Base-by-base conservation (phyloP, 2,113 vertebrate genomes). In the Cnemophilus loriae region DNA sequence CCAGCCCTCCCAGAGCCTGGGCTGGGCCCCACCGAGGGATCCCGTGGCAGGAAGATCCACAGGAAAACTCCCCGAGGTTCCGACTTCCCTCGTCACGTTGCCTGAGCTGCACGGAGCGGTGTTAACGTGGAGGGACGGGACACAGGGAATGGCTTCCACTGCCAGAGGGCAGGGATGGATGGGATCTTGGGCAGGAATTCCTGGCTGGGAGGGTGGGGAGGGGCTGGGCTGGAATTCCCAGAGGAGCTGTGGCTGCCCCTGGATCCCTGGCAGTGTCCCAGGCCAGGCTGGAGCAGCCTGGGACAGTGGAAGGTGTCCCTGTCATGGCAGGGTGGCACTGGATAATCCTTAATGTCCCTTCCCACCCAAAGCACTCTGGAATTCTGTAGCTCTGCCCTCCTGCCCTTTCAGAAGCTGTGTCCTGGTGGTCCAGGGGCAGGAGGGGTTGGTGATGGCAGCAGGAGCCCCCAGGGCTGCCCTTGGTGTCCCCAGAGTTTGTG, bases 51-150 rank as follows among this genome's bases (percentile, higher is more conserved):
- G 21, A 39, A 22, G 41, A 28, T 30, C 24, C 70, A 17, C 4
- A 8, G 76, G 55, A 60, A 52, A 26, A 3, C 27, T 55, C 42
- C 6, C 24, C 2, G 55, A 14, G 30, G 55, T 27, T 23, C 1
- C 0, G 9, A 5, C 9, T 65, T 41, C 42, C 61, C 50, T 26
- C 0, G 2, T 39, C 7, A 2, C 1, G 2, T 16, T 28, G n/a
- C 26, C 21, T 3, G 46, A 10, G 4, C 6, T 0, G 3, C 1
- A 0, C 15, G 1, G 22, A 16, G 52, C 5, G 0, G 27, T 1
- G 26, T 50, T 42, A 22, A 8, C 18, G 0, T 2, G 26, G 24
- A 28, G 67, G 27, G 53, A 8, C 7, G 0, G 52, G 49, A 44
- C 44, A 5, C 6, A 1, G 67, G 64, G 53, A 52, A 12, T 3